Evolutionary conservation across 2,113 vertebrate genomes (phyloP), one percentile per base, ranked within the genome.

Genomic region (Catharus fuscescens): DNA sequence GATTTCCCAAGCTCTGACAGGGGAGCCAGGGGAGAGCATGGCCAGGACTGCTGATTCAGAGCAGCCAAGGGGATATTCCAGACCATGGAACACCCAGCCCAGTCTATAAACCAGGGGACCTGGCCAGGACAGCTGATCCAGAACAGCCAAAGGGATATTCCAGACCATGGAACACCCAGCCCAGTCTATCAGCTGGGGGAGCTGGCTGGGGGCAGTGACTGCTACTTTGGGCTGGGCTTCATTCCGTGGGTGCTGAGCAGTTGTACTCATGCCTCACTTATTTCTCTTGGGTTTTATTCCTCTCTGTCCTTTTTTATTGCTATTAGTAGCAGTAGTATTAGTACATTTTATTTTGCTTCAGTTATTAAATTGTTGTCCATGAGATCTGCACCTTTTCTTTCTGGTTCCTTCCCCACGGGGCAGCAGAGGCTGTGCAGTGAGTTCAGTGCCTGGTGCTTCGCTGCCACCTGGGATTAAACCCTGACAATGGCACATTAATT

Each of bases 361-460:
- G 0, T 47, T 31, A 34, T 34, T 67, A 8, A 45, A 14, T 28
- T 47, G 17, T 54, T 54, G 10, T n/a, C 19, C 38, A 5, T 3
- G 24, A 50, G 34, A 44, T 17, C 47, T 53, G 52, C 29, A n/a
- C 53, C 29, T 60, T 45, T 67, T 12, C 61, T 15, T 38, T 34
- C 38, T 36, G 5, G 10, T 10, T 47, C 16, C 53, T 24, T 67
- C 32, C 69, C 45, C 53, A 8, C 0, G 0, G 32, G 26, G 32
- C 24, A 80, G 52, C 32, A 25, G 53, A 73, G 18, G 17, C 6
- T 5, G 12, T 12, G 38, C 5, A 15, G 34, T 10, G 40, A 48
- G 25, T 12, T 61, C 54, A 32, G 25, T 0, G 2, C 47, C 14
- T 12, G 48, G n/a, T 12, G 5, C n/a, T 54, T n/a, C 1, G 2